Evolutionary conservation across 2,888 invertebrate genomes (phyloP).

Genomic region (Drosophila mimica): DNA sequence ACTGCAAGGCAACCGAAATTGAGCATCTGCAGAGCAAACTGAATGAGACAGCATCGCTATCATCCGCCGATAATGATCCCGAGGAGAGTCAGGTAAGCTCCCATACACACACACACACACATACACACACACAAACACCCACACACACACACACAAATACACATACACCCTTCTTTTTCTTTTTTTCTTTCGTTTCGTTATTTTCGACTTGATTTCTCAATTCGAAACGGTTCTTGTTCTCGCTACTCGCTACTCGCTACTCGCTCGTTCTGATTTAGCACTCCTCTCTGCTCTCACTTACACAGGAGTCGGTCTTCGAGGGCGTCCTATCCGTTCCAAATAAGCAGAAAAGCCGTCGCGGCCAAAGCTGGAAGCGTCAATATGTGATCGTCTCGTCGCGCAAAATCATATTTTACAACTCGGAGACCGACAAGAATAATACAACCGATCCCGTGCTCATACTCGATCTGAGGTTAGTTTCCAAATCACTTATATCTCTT

Average conservation of each 20-base stretch:
- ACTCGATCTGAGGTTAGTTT: constrained; percentile 94
- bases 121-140: constrained; percentile 7
- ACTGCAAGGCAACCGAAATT: constrained; percentile 98
- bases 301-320: constrained; percentile 92
- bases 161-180: constrained; percentile 2
- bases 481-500: neutral
- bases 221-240: constrained; percentile 10
- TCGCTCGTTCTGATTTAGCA: constrained; percentile 65
- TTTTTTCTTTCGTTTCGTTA: constrained; percentile 8
- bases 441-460: constrained; percentile 96
- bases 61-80: constrained; percentile 94
- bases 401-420: constrained; percentile 98
- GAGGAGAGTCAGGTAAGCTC: constrained; percentile 87
- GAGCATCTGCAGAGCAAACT: constrained; percentile 96
- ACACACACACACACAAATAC: constrained; percentile 24
- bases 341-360: constrained; percentile 95
- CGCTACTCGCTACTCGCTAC: constrained; percentile 33
- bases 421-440: constrained; percentile 96
- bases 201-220: constrained; percentile 1
- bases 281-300: constrained; percentile 78
- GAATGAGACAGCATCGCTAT: constrained; percentile 95
- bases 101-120: constrained; percentile 2
- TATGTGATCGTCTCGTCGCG: constrained; percentile 98
- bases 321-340: constrained; percentile 98
- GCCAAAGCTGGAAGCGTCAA: constrained; percentile 98